Evolutionary conservation across 2,888 invertebrate species (phyloP).

Genomic region (Lasioglossum pauxillum): DNA sequence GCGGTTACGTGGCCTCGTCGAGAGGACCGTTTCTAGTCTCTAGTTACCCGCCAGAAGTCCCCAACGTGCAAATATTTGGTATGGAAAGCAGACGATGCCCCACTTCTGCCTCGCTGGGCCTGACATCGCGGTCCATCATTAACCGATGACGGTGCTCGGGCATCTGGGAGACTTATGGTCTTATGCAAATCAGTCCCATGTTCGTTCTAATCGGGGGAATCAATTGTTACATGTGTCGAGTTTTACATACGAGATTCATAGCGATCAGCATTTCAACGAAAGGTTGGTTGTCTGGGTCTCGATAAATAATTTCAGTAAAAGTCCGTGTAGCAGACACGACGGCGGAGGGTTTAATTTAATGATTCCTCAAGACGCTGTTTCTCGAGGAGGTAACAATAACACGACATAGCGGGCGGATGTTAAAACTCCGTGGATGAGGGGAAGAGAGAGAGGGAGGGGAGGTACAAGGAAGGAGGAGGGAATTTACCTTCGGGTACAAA

Average conservation of each 20-base stretch:
- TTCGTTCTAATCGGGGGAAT: not conserved
- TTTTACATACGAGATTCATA: not conserved
- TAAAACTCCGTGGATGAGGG: not conserved
- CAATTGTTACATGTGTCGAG: not conserved
- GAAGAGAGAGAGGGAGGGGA: not conserved
- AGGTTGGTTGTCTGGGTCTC: not conserved
- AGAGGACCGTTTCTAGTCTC: constrained; percentile 44
- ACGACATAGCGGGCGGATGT: constrained; percentile 18
- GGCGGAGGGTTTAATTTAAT: not conserved
- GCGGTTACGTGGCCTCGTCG: constrained; percentile 45
- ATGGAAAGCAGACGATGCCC: constrained; percentile 15
- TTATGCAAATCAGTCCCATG: not conserved
- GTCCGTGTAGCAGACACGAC: not conserved
- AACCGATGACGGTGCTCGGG: not conserved
- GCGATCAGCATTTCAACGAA: not conserved
- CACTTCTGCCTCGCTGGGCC: not conserved
- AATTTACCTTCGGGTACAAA: constrained; percentile 27
- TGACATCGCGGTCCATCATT: not conserved
- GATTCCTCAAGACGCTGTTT: not conserved
- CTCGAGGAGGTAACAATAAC: constrained; percentile 12
- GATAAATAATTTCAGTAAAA: not conserved
- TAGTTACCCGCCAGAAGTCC: constrained; percentile 14
- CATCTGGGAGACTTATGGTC: not conserved
- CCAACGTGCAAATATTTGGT: constrained; percentile 25
- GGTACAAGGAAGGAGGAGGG: constrained; percentile 15